Evolutionary conservation across 2,888 invertebrate species (phyloP), one percentile per base, ranked within the genome.

Genomic region (Podotricha telesiphe): DNA sequence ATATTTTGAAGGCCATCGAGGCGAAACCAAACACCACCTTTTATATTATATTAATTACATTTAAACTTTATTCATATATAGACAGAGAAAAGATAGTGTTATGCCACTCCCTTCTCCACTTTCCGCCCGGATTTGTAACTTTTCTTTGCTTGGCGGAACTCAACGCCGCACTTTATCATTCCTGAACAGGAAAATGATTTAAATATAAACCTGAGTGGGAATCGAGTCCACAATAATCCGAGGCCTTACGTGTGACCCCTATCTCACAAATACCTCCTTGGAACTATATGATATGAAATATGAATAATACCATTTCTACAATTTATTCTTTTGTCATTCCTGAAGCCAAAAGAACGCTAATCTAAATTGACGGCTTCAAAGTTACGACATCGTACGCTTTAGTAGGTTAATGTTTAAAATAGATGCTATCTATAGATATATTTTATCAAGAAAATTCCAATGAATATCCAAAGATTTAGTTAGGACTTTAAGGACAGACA

Each of bases 331-430:
- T 19, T 28, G n/a, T 53, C 20, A 22, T 19, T 3, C 2, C 50
- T 22, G 50, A 50, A 20, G 37, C 50, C 50, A 42, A 58, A 59
- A 68, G 51, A 65, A 63, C 65, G 22, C 40, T 69, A 65, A 69
- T 69, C 69, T 40, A 65, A 65, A 65, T 69, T 65, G 65, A 55
- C 19, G 48, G 37, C 58, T 65, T 58, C 34, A 48, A 58, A 58
- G 37, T 58, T 19, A 47, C 40, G 42, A 56, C 47, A 37, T 61
- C 61, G 40, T 58, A 45, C 61, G 61, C 42, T 61, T 45, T 61
- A 20, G 40, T 22, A 42, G 28, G 45, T 42, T 59, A 59, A 59
- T 59, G 47, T 61, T 61, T 61, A 47, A 61, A 61, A 61, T 45
- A 11, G 28, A 61, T 22, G 42, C n/a, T 56, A 20, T 40, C 61